Base-by-base conservation (phyloP, 2,888 invertebrate genomes). In the Drosophila paranaensis region DNA sequence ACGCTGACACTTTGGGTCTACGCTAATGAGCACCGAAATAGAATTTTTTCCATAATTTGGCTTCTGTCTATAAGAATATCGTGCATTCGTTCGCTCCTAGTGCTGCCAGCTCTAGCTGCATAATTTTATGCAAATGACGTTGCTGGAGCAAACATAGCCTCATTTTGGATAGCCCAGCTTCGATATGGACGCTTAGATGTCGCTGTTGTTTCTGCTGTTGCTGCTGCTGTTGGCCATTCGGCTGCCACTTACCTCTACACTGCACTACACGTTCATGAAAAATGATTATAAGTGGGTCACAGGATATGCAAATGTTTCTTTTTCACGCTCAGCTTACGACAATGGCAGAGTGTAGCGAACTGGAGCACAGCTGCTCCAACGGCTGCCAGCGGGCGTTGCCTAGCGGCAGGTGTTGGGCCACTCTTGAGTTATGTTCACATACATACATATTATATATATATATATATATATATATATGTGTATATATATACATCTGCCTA, bases 271-370 rank as follows among this genome's bases (percentile, higher is more conserved):
- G 86, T 77, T 79, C 88, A 79, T 81, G 88, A 90, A 89, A 89
- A 85, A 89, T 89, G 73, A 90, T 90, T 88, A 78, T 82, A 88
- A 89, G 89, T 88, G 85, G 88, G 88, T 88, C 88, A 90, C 90
- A 88, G 88, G 90, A 89, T 89, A 88, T 90, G 90, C 90, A 90
- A 88, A 89, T 90, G 88, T 81, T 89, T 78, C 81, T 87, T 75
- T 79, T 86, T 75, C 86, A 82, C 88, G 88, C 84, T 88, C 71
- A 77, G 74, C 88, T 80, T 65, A 77, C 70, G 81, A 88, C 88
- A 88, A 71, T 76, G 88, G 60, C 60, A 53, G 27, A 55, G 73
- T 63, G 58, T 33, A 50, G 50, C 40, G 58, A 55, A 53, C 42
- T 46, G 58, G 37, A 48, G 56, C 53, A 60, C 69, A 67, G 74